phyloP scores from a whole-genome alignment of 2,797 vertebrate genomes.

The Enteromius trimaculatus region DNA sequence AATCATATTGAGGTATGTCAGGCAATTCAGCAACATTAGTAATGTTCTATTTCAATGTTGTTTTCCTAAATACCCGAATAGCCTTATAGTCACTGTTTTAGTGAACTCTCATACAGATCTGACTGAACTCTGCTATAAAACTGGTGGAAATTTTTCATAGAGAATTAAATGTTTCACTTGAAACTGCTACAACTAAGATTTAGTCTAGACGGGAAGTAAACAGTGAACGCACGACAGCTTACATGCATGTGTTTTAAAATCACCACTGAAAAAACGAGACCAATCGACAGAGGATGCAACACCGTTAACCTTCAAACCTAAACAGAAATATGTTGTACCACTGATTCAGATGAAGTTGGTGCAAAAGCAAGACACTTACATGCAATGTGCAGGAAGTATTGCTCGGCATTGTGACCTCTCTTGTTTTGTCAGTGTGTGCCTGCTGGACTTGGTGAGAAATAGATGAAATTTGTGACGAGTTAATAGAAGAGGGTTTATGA shows the following conservation, averaged over 20 bases:
- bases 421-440: background rate
- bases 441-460: conserved; percentile 21
- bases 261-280: background rate
- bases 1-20: conserved; percentile 53
- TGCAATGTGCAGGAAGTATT: background rate
- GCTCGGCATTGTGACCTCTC: background rate
- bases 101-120: background rate
- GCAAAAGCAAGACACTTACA: conserved; percentile 37
- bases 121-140: background rate
- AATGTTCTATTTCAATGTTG: background rate
- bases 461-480: background rate
- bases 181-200: background rate
- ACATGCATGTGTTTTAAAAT: background rate
- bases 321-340: background rate
- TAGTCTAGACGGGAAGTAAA: background rate
- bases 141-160: background rate
- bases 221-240: background rate
- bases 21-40: background rate
- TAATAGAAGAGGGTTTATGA: background rate
- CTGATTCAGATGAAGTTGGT: background rate
- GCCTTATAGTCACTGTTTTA: background rate
- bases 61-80: background rate
- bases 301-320: too few species aligned
- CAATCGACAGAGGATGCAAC: background rate
- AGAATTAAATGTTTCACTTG: background rate